These are phyloP conservation scores for Cyrtodaria siliqua DNA, from an alignment of 2,888 invertebrate genomes.

Conservation along the genomic window DNA sequence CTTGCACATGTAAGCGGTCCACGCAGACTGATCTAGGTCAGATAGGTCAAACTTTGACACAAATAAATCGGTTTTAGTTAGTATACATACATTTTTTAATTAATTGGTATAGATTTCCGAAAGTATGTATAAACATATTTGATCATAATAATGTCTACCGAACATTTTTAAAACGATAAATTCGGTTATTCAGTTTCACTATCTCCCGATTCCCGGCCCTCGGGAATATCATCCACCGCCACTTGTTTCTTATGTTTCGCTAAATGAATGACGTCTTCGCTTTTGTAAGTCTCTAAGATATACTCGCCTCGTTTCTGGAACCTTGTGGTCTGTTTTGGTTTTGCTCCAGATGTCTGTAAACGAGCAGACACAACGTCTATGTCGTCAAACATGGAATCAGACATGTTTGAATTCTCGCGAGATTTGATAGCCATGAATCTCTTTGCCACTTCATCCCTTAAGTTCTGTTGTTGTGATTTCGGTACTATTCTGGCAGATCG, in stretches of 20 bases:
- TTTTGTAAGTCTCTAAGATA: constrained; percentile 62
- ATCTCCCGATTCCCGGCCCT: constrained; percentile 20
- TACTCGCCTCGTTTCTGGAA: constrained; percentile 61
- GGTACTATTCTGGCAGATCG: constrained; percentile 38
- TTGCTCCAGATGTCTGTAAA: constrained; percentile 13
- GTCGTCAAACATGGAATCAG: constrained; percentile 26
- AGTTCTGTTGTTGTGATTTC: constrained; percentile 51
- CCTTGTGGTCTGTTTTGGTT: constrained; percentile 35
- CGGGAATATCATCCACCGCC: constrained; percentile 52
- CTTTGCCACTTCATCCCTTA: constrained; percentile 54
- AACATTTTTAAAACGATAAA: no score
- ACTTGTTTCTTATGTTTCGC: constrained; percentile 43
- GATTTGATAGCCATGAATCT: constrained; percentile 60
- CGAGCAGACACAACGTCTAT: constrained; percentile 18
- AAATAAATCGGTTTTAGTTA: no score
- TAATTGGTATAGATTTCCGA: no score
- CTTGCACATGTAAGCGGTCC: no score
- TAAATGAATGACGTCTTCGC: constrained; percentile 59
- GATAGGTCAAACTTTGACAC: no score
- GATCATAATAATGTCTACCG: no score
- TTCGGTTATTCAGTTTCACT: no score
- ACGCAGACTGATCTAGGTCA: no score
- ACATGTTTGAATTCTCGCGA: constrained; percentile 52
- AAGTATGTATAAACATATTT: no score
- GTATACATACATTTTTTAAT: no score